phyloP scores from a whole-genome alignment of 23 tunicate genomes.

The Ascidia mentula region DNA sequence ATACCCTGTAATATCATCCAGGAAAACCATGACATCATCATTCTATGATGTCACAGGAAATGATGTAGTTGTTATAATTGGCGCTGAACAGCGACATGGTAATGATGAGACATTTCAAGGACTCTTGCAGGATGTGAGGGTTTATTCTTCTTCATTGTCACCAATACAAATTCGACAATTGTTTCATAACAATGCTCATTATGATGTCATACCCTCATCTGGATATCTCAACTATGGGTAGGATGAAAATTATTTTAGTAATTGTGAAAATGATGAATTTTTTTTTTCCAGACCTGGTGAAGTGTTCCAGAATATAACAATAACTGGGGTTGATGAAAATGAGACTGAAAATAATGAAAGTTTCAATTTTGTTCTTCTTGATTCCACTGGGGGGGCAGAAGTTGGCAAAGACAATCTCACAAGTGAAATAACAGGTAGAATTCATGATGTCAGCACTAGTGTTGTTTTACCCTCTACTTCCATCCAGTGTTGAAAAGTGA shows the following conservation, averaged over 20 bases:
- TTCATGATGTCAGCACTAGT: background rate
- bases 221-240: constrained; percentile 54
- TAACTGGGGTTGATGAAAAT: constrained; percentile 35
- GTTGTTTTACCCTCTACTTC: background rate
- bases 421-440: constrained; percentile 25
- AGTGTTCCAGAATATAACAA: background rate
- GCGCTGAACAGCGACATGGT: background rate
- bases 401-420: constrained; percentile 7
- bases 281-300: background rate
- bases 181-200: constrained; percentile 15
- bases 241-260: background rate
- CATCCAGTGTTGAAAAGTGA: constrained; percentile 64
- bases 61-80: background rate
- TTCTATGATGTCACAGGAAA: background rate
- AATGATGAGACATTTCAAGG: background rate
- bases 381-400: constrained; percentile 48
- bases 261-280: background rate
- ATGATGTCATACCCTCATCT: constrained; percentile 44
- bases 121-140: constrained; percentile 50
- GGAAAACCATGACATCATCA: background rate
- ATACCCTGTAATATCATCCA: background rate
- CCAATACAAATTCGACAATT: constrained; percentile 29
- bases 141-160: constrained; percentile 38
- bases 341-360: constrained; percentile 59
- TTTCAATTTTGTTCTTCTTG: constrained; percentile 42